phyloP scores from a whole-genome alignment of 2,113 vertebrate genomes.

The Cryptotis parvus region DNA sequence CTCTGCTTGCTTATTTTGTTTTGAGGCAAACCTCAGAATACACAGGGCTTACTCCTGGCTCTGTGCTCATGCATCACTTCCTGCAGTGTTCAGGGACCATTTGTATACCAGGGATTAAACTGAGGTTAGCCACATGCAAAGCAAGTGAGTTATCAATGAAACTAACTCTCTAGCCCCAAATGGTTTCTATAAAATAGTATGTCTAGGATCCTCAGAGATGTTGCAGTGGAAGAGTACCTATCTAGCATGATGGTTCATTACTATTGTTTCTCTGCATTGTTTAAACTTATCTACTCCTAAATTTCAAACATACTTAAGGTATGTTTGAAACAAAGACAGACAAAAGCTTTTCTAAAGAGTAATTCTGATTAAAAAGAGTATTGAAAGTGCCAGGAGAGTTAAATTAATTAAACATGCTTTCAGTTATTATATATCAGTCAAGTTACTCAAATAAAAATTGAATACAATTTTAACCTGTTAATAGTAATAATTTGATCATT shows the following conservation, averaged over 20 bases:
- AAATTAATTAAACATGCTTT: background rate
- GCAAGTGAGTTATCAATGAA: no score
- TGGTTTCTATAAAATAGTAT: no score
- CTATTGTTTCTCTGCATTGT: background rate
- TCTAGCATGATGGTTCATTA: background rate
- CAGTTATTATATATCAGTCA: background rate
- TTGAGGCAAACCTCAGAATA: no score
- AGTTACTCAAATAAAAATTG: conserved; percentile 23
- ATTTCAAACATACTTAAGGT: conserved; percentile 40
- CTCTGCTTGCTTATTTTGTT: no score
- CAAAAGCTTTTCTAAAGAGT: background rate
- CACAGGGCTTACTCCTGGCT: no score
- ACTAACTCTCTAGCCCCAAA: no score
- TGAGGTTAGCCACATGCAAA: no score
- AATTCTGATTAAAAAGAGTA: conserved; percentile 20
- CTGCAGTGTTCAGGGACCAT: no score
- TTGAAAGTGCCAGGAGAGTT: background rate
- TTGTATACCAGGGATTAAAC: no score
- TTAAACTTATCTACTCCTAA: background rate
- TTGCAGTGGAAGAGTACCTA: no score
- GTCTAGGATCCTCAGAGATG: no score
- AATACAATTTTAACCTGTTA: background rate
- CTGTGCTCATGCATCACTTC: no score
- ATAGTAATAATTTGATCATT: background rate
- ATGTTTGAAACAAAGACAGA: background rate